Evolutionary conservation across 2,888 invertebrate species (phyloP).

Genomic region (Trissolcus brochymenae): DNA sequence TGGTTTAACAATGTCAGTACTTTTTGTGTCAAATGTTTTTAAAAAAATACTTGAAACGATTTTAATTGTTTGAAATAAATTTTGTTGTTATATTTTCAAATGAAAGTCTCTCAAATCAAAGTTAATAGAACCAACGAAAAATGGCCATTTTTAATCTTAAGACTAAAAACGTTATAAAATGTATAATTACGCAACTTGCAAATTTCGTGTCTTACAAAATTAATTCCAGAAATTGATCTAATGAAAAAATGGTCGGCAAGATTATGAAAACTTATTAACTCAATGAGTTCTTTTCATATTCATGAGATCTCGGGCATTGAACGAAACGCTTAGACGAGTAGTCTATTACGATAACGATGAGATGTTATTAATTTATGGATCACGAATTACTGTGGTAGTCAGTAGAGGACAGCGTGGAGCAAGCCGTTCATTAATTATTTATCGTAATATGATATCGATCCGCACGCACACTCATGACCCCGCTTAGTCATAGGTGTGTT

Average conservation of each 20-base stretch:
- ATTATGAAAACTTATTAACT: conserved; percentile 52
- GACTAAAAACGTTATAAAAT: background rate
- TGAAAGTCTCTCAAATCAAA: no score
- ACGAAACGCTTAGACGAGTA: conserved; percentile 48
- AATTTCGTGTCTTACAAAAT: background rate
- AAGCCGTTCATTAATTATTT: conserved; percentile 71
- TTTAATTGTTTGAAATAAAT: no score
- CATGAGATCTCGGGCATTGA: conserved; percentile 45
- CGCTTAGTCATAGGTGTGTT: conserved; percentile 54
- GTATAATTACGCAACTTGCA: conserved; percentile 22
- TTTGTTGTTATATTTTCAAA: no score
- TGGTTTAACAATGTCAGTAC: no score
- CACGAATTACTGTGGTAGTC: conserved; percentile 44
- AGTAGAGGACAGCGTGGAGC: conserved; percentile 38
- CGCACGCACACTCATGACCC: conserved; percentile 60
- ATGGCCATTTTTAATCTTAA: no score
- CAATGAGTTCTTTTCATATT: conserved; percentile 55
- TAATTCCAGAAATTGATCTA: conserved; percentile 4
- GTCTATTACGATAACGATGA: conserved; percentile 53
- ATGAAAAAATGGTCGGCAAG: conserved; percentile 34
- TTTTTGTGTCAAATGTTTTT: no score
- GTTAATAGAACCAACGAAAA: no score
- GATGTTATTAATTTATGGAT: conserved; percentile 58
- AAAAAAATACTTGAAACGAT: no score
- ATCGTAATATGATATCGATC: conserved; percentile 75